Percentiles rank a stretch among this genome's conserved stretches.
These are phyloP conservation scores for Jacana jacana DNA, from an alignment of 2,113 vertebrate genomes.

Conservation along the genomic window DNA sequence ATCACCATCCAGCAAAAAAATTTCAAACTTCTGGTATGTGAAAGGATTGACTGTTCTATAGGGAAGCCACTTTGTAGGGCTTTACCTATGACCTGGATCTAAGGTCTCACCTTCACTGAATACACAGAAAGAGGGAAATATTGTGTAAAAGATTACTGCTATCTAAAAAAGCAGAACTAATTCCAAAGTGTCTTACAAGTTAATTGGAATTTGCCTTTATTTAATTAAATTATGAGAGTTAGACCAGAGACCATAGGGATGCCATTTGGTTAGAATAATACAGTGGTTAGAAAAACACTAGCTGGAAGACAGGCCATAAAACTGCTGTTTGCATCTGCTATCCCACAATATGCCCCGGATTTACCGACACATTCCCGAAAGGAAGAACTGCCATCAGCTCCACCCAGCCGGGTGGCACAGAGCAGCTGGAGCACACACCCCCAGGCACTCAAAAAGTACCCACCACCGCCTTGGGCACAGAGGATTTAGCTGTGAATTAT, in stretches of 20 bases:
- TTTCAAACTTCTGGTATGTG: not conserved
- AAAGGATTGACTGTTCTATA: not conserved
- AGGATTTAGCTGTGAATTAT: not conserved
- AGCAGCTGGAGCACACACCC: not conserved
- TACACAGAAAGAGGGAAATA: not conserved
- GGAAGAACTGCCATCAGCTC: not conserved
- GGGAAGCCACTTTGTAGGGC: not conserved
- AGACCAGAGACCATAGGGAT: not conserved
- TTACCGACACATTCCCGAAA: not conserved
- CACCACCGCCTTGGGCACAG: not conserved
- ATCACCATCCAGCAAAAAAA: not conserved
- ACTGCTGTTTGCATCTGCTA: not conserved
- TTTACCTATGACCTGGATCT: not conserved
- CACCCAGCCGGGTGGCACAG: fast-evolving
- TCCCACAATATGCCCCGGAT: not conserved
- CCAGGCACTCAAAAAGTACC: not conserved
- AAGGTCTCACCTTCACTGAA: not conserved
- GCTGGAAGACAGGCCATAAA: not conserved
- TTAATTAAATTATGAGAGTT: not conserved
- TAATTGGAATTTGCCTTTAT: constrained; percentile 26
- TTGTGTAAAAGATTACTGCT: not conserved
- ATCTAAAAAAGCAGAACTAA: not conserved
- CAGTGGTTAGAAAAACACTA: not conserved
- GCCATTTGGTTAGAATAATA: not conserved
- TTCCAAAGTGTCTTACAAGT: not conserved